A percentile compares a stretch with the other conserved stretches of the same genome.
Conservation (phyloP, 2,888 invertebrate species). For the Spisula solida region DNA sequence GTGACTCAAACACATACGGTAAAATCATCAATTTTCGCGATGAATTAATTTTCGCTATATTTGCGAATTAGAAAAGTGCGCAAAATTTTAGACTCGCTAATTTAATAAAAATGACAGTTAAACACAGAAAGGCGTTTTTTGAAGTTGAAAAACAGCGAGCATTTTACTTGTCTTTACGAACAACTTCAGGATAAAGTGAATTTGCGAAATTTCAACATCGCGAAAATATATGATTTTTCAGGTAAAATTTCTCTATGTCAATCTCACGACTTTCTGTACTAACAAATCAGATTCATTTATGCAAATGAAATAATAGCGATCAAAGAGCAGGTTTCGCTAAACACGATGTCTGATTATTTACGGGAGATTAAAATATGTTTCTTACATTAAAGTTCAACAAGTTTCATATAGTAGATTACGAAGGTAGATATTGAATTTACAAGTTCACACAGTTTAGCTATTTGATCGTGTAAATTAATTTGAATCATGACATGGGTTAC, state of each 20-base stretch:
- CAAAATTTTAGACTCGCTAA: too few species aligned
- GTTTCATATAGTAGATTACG: neutral
- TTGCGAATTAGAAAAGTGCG: too few species aligned
- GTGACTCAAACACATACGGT: conserved; percentile 3
- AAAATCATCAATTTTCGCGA: neutral
- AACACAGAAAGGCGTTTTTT: too few species aligned
- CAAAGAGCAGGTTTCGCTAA: conserved; percentile 23
- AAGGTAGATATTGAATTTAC: neutral
- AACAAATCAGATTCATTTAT: conserved; percentile 41
- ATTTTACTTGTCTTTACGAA: too few species aligned
- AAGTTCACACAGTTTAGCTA: neutral
- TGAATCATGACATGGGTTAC: neutral
- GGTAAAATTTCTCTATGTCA: neutral
- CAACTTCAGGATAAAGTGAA: too few species aligned
- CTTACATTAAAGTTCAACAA: neutral
- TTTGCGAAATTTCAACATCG: neutral
- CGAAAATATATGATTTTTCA: too few species aligned
- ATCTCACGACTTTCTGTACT: neutral
- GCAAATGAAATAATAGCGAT: conserved; percentile 39
- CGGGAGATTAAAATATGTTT: conserved; percentile 2
- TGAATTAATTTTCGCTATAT: too few species aligned
- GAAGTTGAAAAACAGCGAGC: too few species aligned
- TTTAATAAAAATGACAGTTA: too few species aligned
- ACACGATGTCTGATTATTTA: conserved; percentile 2
- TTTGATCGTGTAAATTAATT: conserved; percentile 13